Evolutionary conservation across 2,797 vertebrate genomes (phyloP), one percentile per base, ranked within the genome.

Genomic region (Falco cherrug): DNA sequence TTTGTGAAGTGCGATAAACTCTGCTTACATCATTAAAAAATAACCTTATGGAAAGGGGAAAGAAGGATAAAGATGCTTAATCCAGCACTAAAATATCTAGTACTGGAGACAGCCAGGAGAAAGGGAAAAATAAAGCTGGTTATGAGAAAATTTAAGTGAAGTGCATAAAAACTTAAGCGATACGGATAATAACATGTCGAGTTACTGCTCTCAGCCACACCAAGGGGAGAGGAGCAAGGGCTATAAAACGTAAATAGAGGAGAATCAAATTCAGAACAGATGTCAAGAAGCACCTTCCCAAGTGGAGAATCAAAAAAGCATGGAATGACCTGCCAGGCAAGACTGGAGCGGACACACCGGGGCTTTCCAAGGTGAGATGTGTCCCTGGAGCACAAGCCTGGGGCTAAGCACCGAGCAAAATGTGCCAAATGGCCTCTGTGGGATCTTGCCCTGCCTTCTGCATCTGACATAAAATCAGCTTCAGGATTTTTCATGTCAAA

Each of bases 181-280:
- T 84, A 73, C 0, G 8, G 89, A 50, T 95, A 93, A 88, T 89
- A 89, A 91, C 51, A 92, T 76, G 56, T 56, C 5, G 6, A 93
- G 85, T 96, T 92, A 93, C 85, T 93, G 80, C 41, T 31, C 64
- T 69, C 79, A 89, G 82, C 20, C 73, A 64, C 76, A 87, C 4
- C 11, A 50, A 64, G 22, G 89, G 81, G 53, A 95, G 84, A 93
- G 54, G 81, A 86, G 25, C 47, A 82, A 75, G 41, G 70, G 54
- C 67, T 84, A 69, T 94, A 95, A 97, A 95, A 92, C 60, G 29
- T 89, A 93, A 95, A 90, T 50, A 94, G 67, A 88, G 78, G 64
- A 80, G 82, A 94, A 81, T 87, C 19, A 16, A 80, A 93, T 95
- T 75, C 53, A 39, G 89, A 97, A 82, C 84, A 94, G 87, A 92